These are phyloP conservation scores for Siphamia tubifer DNA, from an alignment of 2,113 vertebrate species.

Conservation along the genomic window DNA sequence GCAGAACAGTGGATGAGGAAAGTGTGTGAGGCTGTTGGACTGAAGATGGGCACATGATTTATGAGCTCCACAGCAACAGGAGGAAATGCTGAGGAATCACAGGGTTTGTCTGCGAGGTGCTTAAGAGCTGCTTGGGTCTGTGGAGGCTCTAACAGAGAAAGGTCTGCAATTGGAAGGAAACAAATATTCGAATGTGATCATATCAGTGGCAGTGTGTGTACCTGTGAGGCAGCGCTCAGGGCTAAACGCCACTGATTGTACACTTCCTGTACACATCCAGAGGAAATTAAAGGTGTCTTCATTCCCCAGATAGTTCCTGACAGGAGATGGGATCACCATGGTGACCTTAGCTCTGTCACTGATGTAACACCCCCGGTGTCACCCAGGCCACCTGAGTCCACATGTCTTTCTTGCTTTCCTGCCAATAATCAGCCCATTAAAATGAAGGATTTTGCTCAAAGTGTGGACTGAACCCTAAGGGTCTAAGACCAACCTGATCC, in stretches of 20 bases:
- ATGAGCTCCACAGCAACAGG: too few species aligned
- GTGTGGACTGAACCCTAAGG: slow-evolving; percentile 62
- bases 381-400: slow-evolving; percentile 62
- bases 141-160: too few species aligned
- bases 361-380: slow-evolving; percentile 68
- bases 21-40: too few species aligned
- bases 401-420: slow-evolving; percentile 77
- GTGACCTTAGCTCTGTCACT: slow-evolving; percentile 66
- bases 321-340: slow-evolving; percentile 74
- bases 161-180: slow-evolving; percentile 26
- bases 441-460: slow-evolving; percentile 71
- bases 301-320: slow-evolving; percentile 68
- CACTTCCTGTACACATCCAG: slow-evolving; percentile 48
- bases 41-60: too few species aligned
- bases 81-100: too few species aligned
- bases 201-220: slow-evolving; percentile 51
- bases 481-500: too few species aligned
- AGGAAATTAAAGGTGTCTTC: slow-evolving; percentile 75
- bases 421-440: slow-evolving; percentile 80
- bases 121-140: too few species aligned
- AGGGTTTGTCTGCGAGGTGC: too few species aligned
- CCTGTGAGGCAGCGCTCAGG: slow-evolving; percentile 24
- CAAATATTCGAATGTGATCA: slow-evolving; percentile 70
- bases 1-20: too few species aligned
- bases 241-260: slow-evolving; percentile 23